Conservation (phyloP, 2,888 invertebrate species). For the Nemapogon koenigi region DNA sequence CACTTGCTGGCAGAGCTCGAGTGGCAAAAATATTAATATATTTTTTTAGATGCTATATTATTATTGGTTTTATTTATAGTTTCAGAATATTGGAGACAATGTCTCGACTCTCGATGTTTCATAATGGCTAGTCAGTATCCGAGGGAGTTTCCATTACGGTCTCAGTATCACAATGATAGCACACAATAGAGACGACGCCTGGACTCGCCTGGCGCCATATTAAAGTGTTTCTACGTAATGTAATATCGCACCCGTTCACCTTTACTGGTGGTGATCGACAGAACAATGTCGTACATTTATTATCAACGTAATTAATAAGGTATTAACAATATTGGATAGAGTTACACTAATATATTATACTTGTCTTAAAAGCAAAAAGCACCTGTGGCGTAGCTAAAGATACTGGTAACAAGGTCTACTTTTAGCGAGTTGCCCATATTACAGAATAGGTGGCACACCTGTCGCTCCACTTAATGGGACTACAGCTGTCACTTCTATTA, state of each 20-base stretch:
- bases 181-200: slow-evolving; percentile 28
- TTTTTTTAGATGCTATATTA: neutral
- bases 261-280: too few species aligned
- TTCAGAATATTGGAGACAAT: neutral
- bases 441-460: too few species aligned
- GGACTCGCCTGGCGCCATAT: slow-evolving; percentile 21
- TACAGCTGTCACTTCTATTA: too few species aligned
- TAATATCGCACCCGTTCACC: slow-evolving; percentile 25
- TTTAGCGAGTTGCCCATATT: too few species aligned
- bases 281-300: too few species aligned
- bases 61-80: neutral
- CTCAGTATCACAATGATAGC: slow-evolving; percentile 43
- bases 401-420: too few species aligned
- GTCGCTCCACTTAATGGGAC: too few species aligned
- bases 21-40: neutral
- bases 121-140: slow-evolving; percentile 22
- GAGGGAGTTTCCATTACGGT: slow-evolving; percentile 45
- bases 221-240: slow-evolving; percentile 31
- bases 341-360: too few species aligned
- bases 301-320: too few species aligned
- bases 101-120: neutral
- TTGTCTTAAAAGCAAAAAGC: too few species aligned
- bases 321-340: too few species aligned
- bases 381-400: too few species aligned
- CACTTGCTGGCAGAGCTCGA: neutral